Evolutionary conservation across 92 coral and sea anemone species (phyloP), one percentile per base, ranked within the genome.

Genomic region (Umimayanthus kanabou): DNA sequence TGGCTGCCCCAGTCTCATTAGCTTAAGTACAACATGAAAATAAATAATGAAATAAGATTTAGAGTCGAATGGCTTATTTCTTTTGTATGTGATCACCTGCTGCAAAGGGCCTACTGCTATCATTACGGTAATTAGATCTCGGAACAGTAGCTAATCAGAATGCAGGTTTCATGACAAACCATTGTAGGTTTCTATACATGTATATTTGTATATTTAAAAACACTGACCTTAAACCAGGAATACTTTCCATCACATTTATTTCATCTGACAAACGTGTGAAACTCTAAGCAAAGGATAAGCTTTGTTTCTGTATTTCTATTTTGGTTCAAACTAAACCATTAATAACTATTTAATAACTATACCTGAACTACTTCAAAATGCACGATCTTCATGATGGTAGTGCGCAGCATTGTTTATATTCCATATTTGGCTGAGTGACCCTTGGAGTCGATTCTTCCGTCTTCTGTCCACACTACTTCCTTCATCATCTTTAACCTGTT

Each of bases 341-440:
- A n/a, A n/a, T n/a, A n/a, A 45, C 40, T 50, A 20, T 15, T 58
- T 23, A 30, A 39, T 58, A 43, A 55, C 3, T 29, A 83, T 79
- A 88, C 86, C 86, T 88, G 86, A 28, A 80, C 85, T 22, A 88
- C 42, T 88, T 88, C 90, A 70, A 80, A 88, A 80, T 88, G 90
- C 53, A 88, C 73, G 43, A 88, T 53, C 67, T 80, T 88, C 86
- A 77, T 69, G 49, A 80, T 23, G 10, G 80, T 26, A 28, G 85
- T 64, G 45, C 86, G 80, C 28, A 80, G 50, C 89, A 80, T 55
- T 29, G 82, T 50, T 45, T 81, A 42, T 33, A 75, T 49, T 75
- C 79, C 79, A 75, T 75, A 75, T 75, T 75, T 75, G 79, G 79
- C 79, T 1, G 25, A 75, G 50, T 69, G 73, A n/a, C 73, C 73